These are phyloP conservation scores for Thalassarche chlororhynchos DNA, from an alignment of 2,113 vertebrate genomes.

Conservation along the genomic window DNA sequence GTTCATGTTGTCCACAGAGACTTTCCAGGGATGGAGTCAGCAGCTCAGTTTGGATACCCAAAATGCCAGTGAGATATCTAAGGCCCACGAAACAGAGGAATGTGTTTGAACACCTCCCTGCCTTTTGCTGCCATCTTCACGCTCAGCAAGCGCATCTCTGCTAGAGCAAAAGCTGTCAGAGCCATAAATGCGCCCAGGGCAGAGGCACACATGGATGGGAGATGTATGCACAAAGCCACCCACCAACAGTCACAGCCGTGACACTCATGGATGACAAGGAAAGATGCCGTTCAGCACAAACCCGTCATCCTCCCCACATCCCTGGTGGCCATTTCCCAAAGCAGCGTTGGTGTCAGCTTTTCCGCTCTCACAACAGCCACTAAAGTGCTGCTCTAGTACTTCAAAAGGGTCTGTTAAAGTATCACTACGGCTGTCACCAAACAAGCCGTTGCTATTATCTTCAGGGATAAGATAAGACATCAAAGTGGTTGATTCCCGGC, in stretches of 20 bases:
- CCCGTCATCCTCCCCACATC: fast-evolving
- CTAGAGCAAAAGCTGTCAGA: not conserved
- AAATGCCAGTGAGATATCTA: not conserved
- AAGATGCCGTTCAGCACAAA: not conserved
- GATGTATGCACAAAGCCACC: not conserved
- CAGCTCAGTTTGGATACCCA: not conserved
- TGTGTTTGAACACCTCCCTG: not conserved
- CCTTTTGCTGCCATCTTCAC: not conserved
- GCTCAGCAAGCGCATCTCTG: not conserved
- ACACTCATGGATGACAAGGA: not conserved
- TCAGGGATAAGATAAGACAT: constrained; percentile 69
- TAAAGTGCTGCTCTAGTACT: constrained; percentile 36
- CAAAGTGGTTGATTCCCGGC: constrained; percentile 70
- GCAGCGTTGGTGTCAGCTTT: constrained; percentile 27
- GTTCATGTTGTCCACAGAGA: not conserved
- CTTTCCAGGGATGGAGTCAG: not conserved
- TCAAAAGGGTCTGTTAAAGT: constrained; percentile 56
- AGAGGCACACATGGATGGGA: fast-evolving
- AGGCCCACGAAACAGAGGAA: not conserved
- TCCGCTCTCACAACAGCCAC: constrained; percentile 4
- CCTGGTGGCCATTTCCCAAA: not conserved
- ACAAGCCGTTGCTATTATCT: constrained; percentile 30
- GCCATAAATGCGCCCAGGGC: fast-evolving
- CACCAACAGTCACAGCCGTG: fast-evolving
- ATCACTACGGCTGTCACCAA: constrained; percentile 1